Conservation (phyloP, 2,113 vertebrate genomes). For the Anser cygnoides region DNA sequence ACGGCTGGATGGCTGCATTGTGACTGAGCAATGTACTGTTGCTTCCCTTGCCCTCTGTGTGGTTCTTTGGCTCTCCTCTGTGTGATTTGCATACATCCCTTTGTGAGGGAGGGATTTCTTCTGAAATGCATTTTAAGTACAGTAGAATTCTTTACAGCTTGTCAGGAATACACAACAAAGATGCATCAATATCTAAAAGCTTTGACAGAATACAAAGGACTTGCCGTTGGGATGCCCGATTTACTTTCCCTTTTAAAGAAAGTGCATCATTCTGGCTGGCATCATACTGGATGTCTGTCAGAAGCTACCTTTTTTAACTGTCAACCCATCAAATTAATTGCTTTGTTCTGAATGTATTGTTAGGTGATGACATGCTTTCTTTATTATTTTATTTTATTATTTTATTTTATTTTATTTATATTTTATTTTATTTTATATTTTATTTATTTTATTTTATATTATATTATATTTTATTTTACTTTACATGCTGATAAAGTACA, state of each 20-base stretch:
- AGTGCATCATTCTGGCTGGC: conserved; percentile 30
- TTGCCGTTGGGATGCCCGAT: conserved; percentile 40
- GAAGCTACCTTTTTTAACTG: conserved; percentile 54
- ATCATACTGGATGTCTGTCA: conserved; percentile 43
- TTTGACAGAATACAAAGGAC: conserved; percentile 31
- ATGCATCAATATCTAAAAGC: conserved; percentile 13
- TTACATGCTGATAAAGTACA: background rate
- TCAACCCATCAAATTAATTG: conserved; percentile 62
- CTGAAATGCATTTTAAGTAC: background rate
- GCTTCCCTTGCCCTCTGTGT: background rate
- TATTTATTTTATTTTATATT: background rate
- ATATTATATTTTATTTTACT: background rate
- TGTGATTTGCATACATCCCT: conserved; percentile 15
- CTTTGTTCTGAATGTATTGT: conserved; percentile 19
- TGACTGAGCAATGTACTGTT: background rate
- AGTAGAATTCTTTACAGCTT: conserved; percentile 6
- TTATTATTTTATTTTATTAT: background rate
- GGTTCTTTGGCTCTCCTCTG: background rate
- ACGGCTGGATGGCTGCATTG: background rate
- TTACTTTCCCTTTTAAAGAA: conserved; percentile 38
- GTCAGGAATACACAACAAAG: conserved; percentile 41
- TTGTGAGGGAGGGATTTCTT: conserved; percentile 28
- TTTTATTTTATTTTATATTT: background rate
- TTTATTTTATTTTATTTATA: background rate
- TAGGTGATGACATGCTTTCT: background rate